phyloP scores from a whole-genome alignment of 2,113 vertebrate genomes.

The Peromyscus californicus region DNA sequence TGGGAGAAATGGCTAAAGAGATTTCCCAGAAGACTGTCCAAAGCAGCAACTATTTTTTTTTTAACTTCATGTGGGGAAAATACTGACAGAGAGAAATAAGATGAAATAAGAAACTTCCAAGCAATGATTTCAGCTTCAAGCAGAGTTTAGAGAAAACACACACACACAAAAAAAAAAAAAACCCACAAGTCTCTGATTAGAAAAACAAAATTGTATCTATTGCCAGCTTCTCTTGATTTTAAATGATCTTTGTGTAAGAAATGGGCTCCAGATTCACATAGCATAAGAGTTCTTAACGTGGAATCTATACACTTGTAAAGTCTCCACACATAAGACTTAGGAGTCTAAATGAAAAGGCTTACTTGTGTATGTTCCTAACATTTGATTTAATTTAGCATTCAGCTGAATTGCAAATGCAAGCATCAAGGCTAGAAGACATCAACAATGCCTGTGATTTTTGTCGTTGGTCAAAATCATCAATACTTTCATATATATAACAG shows the following conservation, averaged over 20 bases:
- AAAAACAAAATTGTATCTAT: neutral
- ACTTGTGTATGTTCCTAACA: neutral
- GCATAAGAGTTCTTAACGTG: neutral
- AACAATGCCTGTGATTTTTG: slow-evolving; percentile 28
- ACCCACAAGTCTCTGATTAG: neutral
- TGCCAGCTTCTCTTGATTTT: neutral
- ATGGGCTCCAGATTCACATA: neutral
- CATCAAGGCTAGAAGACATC: slow-evolving; percentile 15
- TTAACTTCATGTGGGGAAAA: neutral
- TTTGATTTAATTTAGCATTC: slow-evolving; percentile 56
- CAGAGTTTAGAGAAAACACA: slow-evolving; percentile 8
- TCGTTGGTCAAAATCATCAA: slow-evolving; percentile 27
- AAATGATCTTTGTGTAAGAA: neutral
- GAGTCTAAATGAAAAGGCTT: neutral
- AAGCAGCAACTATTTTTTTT: slow-evolving; percentile 34
- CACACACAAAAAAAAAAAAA: neutral
- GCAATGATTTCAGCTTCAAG: neutral
- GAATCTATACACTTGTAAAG: neutral
- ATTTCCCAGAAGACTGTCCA: neutral
- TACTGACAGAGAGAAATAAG: neutral
- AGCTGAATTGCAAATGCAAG: slow-evolving; percentile 27
- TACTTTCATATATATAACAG: slow-evolving; percentile 41
- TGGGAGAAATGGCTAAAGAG: neutral
- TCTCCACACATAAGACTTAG: neutral
- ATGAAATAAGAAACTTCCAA: slow-evolving; percentile 7